Evolutionary conservation across 2,113 vertebrate genomes (phyloP).

Genomic region (Caranx ignobilis): DNA sequence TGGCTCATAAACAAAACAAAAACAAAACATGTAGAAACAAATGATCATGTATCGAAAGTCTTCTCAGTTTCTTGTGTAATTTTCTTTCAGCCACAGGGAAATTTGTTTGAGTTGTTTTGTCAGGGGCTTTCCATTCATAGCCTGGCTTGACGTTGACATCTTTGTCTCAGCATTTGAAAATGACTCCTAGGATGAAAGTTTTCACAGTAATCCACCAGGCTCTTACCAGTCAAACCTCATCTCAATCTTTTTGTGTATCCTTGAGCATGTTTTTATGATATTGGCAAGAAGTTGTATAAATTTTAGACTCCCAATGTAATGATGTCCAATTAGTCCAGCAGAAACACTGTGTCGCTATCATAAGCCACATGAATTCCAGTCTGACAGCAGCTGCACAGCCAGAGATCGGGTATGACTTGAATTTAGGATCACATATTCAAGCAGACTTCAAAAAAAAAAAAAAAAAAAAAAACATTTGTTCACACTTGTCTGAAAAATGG

Average conservation of each 20-base stretch:
- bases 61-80: constrained; percentile 33
- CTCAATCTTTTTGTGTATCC: constrained; percentile 3
- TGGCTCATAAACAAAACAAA: constrained; percentile 28
- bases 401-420: not conserved
- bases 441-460: no score
- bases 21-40: constrained; percentile 38
- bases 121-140: constrained; percentile 29
- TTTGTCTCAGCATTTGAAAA: constrained; percentile 41
- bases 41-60: constrained; percentile 43
- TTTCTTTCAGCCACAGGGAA: constrained; percentile 44
- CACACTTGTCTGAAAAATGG: not conserved
- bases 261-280: constrained; percentile 21
- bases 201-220: constrained; percentile 9
- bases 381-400: not conserved
- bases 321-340: not conserved
- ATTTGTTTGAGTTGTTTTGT: constrained; percentile 53
- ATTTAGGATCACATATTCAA: not conserved
- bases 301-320: not conserved
- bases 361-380: not conserved
- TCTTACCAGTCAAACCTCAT: constrained; percentile 10
- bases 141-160: constrained; percentile 46
- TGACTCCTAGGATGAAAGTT: constrained; percentile 30
- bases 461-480: not conserved
- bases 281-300: not conserved
- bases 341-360: constrained; percentile 23